Evolutionary conservation across 2,113 vertebrate species (phyloP).

Genomic region (Marmota monax): DNA sequence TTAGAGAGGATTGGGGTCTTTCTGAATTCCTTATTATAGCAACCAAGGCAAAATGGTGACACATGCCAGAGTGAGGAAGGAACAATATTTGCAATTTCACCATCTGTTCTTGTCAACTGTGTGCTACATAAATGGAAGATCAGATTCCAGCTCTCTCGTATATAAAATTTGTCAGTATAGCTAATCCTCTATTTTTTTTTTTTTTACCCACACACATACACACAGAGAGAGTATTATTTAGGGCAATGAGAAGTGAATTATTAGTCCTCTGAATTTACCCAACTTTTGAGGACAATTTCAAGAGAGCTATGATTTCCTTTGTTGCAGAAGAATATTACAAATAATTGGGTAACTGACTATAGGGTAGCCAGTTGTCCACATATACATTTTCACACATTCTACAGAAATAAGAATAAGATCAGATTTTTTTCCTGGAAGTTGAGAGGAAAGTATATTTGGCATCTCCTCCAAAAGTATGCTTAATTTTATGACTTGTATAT

Average conservation of each 20-base stretch:
- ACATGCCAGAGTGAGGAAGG: not conserved
- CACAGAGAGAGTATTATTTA: not conserved
- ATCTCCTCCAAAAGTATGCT: not conserved
- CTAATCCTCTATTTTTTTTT: not conserved
- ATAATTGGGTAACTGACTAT: not conserved
- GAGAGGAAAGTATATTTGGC: not conserved
- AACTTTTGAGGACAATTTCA: not conserved
- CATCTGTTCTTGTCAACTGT: not conserved
- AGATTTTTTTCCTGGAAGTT: not conserved
- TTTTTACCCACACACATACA: not conserved
- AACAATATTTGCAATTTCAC: not conserved
- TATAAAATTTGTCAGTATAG: not conserved
- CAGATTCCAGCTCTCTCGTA: not conserved
- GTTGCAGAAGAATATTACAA: not conserved
- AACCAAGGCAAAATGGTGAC: not conserved
- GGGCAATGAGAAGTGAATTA: not conserved
- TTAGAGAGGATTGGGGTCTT: not conserved
- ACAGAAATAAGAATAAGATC: not conserved
- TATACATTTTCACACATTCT: not conserved
- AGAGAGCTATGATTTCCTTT: slow-evolving; percentile 10
- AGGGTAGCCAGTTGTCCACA: not conserved
- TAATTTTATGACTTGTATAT: not conserved
- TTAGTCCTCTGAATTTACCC: not conserved
- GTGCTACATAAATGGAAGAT: not conserved
- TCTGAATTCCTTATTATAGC: not conserved